Evolutionary conservation across 1,140 invertebrate genomes (phyloP), one percentile per base, ranked within the genome.

Genomic region (Teleogryllus occipitalis): DNA sequence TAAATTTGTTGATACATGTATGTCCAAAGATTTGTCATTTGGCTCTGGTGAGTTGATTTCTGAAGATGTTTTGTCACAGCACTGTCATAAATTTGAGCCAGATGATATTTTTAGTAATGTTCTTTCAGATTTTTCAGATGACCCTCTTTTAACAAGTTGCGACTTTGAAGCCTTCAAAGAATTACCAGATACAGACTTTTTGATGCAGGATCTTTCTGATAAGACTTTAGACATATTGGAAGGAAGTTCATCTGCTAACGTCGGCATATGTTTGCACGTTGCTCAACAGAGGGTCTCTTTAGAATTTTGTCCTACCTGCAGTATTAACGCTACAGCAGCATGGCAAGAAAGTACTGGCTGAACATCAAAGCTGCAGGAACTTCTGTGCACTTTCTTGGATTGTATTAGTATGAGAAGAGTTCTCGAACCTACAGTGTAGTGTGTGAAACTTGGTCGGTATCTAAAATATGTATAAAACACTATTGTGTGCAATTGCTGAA

Each of bases 211-310:
- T 80, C 81, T 77, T 81, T 39, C 27, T 39, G 27, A 83, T 82
- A 81, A 79, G 74, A 76, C 21, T 75, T 80, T 7, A 74, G 72
- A 39, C 5, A 5, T 39, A 39, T 39, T 39, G 27, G 27, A 39
- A 5, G 27, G 27, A 39, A 14, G 10, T 18, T 65, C 54, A 14
- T 10, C 54, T 65, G 15, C 75, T 76, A 39, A 80, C 76, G 7
- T 75, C 49, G 88, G 88, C 72, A 85, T 90, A 8, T 90, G 89
- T 81, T 83, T 90, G 7, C 89, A 90, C 80, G 86, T 90, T 10
- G 88, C 88, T 76, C 85, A 86, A 79, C 86, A 87, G 73, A 86
- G 85, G 84, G 86, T 89, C 76, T 89, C 89, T 8, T 81, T 90
- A 74, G 89, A 89, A 82, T 89, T 87, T 81, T 90, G 88, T 81